Percentiles rank a stretch among this genome's conserved stretches.
Conservation (phyloP, 2,113 vertebrate genomes). For the Pitta sordida region DNA sequence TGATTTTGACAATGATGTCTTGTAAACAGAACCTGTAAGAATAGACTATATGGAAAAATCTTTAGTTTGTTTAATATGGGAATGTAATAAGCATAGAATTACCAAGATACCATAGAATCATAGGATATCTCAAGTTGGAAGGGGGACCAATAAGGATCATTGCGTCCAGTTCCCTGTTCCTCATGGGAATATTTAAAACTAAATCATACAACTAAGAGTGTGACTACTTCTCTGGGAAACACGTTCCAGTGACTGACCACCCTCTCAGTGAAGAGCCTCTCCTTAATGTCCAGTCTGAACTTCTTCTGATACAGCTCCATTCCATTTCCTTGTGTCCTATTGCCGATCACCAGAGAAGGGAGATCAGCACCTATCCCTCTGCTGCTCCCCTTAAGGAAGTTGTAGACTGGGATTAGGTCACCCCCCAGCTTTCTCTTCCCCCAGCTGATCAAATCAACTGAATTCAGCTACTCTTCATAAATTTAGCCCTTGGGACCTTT, state of each 20-base stretch:
- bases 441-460: background rate
- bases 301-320: background rate
- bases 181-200: background rate
- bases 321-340: background rate
- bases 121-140: background rate
- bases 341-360: background rate
- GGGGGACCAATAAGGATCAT: background rate
- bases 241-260: no score
- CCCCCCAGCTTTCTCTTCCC: background rate
- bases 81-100: background rate
- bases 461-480: background rate
- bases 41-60: background rate
- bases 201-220: background rate
- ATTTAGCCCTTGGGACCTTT: background rate
- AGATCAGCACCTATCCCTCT: background rate
- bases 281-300: background rate
- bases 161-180: background rate
- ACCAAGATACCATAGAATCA: background rate
- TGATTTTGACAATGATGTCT: background rate
- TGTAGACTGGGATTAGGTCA: no score
- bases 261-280: background rate
- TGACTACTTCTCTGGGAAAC: background rate
- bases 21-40: background rate
- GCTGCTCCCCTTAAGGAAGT: rapidly evolving
- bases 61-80: background rate